Base-by-base conservation (phyloP, 2,113 vertebrate genomes). In the Ptilorrhoa leucosticta region DNA sequence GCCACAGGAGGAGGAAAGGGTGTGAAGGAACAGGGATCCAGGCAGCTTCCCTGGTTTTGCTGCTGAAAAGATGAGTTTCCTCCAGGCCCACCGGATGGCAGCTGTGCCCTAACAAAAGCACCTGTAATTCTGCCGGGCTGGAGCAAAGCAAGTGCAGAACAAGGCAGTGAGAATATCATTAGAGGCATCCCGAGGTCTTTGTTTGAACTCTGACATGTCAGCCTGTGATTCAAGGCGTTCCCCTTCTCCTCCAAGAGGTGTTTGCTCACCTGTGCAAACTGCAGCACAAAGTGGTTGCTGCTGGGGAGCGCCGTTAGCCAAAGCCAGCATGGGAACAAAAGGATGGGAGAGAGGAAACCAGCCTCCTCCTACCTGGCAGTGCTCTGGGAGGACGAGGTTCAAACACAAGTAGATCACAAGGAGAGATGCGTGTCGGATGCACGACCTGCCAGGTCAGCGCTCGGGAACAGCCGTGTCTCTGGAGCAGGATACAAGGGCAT, bases 361-460 rank as follows among this genome's bases (percentile, higher is more conserved):
- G 10, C 33, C 22, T 70, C 22, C 50, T 89, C 54, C 33, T 60
- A 6, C 11, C 66, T 37, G 37, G 21, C 57, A 69, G 15, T 35
- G 23, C 37, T 45, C 31, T 61, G 58, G 40, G 42, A 86, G 45
- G 28, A 45, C 0, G 0, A 70, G 31, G 15, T 23, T 53, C 58
- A 17, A 35, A 42, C 1, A 1, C 11, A 26, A 12, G 37, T 8
- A 37, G 68, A 45, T 45, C 7, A 1, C n/a, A 23, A 61, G 73
- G 9, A 73, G 76, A 81, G 37, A 48, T 31, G 70, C 0, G 3
- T 22, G 24, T 79, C 0, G 0, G 40, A 51, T 33, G 17, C 50
- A 26, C 0, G 0, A 13, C 33, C n/a, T 57, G 30, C 50, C 17
- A 6, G 47, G 17, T 39, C 77, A 58, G 68, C 0, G 0, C 51